phyloP scores from a whole-genome alignment of 2,888 invertebrate species.

The Microdon myrmicae region DNA sequence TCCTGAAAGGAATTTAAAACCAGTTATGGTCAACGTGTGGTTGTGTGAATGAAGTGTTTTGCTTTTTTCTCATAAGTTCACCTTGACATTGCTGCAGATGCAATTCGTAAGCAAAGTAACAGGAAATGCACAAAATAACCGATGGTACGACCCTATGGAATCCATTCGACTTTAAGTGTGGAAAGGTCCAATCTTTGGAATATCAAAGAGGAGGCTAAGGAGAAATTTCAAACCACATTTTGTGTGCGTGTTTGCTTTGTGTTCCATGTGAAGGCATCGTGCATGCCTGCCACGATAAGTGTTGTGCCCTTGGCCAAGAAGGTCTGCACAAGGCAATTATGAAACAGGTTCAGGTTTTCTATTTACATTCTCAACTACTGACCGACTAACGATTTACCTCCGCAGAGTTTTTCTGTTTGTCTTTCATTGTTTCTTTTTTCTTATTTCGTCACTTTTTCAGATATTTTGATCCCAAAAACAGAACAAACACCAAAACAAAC shows the following conservation, averaged over 20 bases:
- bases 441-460: neutral
- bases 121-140: constrained; percentile 43
- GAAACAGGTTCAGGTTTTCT: constrained; percentile 43
- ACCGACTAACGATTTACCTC: constrained; percentile 38
- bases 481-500: too few relatives aligned
- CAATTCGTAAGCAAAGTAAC: constrained; percentile 28
- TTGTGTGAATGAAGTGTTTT: too few relatives aligned
- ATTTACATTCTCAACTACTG: constrained; percentile 40
- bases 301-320: constrained; percentile 29
- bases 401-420: constrained; percentile 9
- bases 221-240: too few relatives aligned
- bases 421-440: neutral
- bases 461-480: constrained; percentile 7
- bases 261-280: neutral
- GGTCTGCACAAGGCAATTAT: constrained; percentile 31
- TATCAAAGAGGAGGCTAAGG: neutral
- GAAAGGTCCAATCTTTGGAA: too few relatives aligned
- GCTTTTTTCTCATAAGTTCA: constrained; percentile 7
- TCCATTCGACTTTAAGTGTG: constrained; percentile 9
- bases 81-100: constrained; percentile 40
- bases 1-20: constrained; percentile 12
- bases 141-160: constrained; percentile 6
- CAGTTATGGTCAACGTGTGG: too few relatives aligned
- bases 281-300: constrained; percentile 1
- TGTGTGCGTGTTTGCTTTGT: neutral